Evolutionary conservation across 2,113 vertebrate species (phyloP).

Genomic region (Oncorhynchus clarkii): DNA sequence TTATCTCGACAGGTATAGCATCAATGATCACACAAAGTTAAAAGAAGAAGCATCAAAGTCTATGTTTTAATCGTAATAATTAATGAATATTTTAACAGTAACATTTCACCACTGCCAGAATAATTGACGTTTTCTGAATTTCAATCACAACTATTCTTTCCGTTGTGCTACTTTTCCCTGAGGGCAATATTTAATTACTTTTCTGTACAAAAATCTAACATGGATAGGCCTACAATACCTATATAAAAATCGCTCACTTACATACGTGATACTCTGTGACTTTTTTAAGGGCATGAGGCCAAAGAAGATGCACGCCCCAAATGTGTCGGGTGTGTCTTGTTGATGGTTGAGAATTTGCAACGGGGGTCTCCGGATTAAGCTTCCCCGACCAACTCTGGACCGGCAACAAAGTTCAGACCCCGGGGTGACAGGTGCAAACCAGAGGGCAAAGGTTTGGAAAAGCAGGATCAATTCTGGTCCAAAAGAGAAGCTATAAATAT

Average conservation of each 20-base stretch:
- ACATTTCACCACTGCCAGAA: too few relatives aligned
- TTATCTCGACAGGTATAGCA: too few relatives aligned
- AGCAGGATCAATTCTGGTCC: neutral
- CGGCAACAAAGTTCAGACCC: slow-evolving; percentile 37
- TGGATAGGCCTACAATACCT: neutral
- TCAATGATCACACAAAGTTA: too few relatives aligned
- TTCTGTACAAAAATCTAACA: neutral
- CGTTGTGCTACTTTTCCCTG: too few relatives aligned
- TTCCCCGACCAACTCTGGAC: slow-evolving; percentile 41
- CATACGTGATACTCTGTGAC: neutral
- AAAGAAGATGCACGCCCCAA: slow-evolving; percentile 2
- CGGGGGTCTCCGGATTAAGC: slow-evolving; percentile 44
- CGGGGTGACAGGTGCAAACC: slow-evolving; percentile 69
- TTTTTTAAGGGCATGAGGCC: slow-evolving; percentile 16
- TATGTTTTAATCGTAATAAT: too few relatives aligned
- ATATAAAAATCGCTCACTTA: neutral
- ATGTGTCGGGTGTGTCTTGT: slow-evolving; percentile 39
- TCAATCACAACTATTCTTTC: too few relatives aligned
- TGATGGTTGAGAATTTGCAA: slow-evolving; percentile 4
- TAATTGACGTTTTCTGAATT: too few relatives aligned
- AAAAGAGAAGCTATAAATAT: neutral
- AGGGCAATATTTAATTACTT: neutral
- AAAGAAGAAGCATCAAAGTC: too few relatives aligned
- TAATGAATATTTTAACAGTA: too few relatives aligned
- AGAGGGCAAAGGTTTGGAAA: slow-evolving; percentile 60